Evolutionary conservation across 1,140 invertebrate genomes (phyloP).

Genomic region (Drosophila ogumai): DNA sequence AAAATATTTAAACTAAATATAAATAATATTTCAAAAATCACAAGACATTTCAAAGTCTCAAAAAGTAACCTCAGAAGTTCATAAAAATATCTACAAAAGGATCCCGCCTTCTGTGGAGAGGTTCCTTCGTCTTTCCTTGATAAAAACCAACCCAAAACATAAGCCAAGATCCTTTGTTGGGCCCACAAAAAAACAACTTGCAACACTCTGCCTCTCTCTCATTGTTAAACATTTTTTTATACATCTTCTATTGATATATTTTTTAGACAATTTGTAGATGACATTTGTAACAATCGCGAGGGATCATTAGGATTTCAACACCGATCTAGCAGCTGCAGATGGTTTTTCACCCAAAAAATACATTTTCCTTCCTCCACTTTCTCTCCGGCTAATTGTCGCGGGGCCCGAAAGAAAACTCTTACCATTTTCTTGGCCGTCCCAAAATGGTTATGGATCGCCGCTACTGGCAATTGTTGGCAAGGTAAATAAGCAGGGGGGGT

Average conservation of each 20-base stretch:
- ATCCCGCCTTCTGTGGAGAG: background rate
- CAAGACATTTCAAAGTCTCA: no score
- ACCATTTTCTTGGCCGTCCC: conserved; percentile 11
- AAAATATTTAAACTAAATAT: background rate
- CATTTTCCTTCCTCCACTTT: background rate
- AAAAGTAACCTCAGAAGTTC: no score
- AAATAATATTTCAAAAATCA: background rate
- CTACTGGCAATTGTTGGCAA: conserved; percentile 24
- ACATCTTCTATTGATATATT: background rate
- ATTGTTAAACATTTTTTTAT: conserved; percentile 20
- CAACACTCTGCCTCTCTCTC: conserved; percentile 23
- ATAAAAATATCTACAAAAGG: background rate
- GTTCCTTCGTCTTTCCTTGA: background rate
- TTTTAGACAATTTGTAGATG: conserved; percentile 35
- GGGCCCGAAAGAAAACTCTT: conserved; percentile 16
- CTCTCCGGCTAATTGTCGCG: conserved; percentile 64
- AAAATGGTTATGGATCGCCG: conserved; percentile 45
- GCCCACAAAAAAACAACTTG: conserved; percentile 26
- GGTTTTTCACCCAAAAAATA: conserved; percentile 1
- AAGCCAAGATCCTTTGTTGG: conserved; percentile 17
- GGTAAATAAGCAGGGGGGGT: conserved; percentile 17
- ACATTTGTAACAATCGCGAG: conserved; percentile 34
- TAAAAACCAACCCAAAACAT: conserved; percentile 20
- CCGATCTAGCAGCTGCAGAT: conserved; percentile 30
- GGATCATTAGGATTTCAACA: conserved; percentile 57